A percentile compares a stretch with the other conserved stretches of the same genome.
These are phyloP conservation scores for Anas capensis DNA, from an alignment of 2,797 vertebrate genomes.

Conservation along the genomic window DNA sequence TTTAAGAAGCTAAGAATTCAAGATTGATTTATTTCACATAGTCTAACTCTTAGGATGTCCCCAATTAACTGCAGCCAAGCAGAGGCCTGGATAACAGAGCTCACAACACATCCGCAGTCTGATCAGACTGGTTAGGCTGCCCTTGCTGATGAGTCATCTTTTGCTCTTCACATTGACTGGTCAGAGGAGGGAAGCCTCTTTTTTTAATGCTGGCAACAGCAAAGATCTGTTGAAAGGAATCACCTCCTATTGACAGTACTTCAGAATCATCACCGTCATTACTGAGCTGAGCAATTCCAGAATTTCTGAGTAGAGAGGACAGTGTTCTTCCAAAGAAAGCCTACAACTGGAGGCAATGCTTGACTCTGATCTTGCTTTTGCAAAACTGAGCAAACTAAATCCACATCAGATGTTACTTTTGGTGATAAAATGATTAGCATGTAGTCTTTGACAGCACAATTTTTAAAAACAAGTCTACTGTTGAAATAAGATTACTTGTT, in stretches of 20 bases:
- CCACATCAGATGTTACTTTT: not conserved
- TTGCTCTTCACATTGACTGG: not conserved
- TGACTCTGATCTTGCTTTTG: not conserved
- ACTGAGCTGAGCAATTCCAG: not conserved
- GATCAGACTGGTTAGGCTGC: conserved; percentile 43
- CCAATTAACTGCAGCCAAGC: conserved; percentile 1
- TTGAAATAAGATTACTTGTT: conserved; percentile 27
- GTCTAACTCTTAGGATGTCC: not conserved
- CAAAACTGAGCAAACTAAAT: not conserved
- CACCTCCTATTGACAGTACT: not conserved
- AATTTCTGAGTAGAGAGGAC: not conserved
- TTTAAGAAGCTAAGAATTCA: not conserved
- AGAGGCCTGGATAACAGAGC: conserved; percentile 11
- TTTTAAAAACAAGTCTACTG: not conserved
- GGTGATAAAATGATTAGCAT: not conserved
- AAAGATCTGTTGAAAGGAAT: not conserved
- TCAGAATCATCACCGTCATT: not conserved
- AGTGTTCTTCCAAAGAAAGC: not conserved
- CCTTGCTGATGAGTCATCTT: conserved; percentile 36
- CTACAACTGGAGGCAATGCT: not conserved
- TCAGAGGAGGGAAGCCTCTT: not conserved
- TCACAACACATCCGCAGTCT: not conserved
- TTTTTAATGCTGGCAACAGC: not conserved
- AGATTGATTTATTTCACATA: not conserved
- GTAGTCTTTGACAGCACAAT: not conserved